Base-by-base conservation (phyloP, 2,888 invertebrate species). In the Volucella bombylans region DNA sequence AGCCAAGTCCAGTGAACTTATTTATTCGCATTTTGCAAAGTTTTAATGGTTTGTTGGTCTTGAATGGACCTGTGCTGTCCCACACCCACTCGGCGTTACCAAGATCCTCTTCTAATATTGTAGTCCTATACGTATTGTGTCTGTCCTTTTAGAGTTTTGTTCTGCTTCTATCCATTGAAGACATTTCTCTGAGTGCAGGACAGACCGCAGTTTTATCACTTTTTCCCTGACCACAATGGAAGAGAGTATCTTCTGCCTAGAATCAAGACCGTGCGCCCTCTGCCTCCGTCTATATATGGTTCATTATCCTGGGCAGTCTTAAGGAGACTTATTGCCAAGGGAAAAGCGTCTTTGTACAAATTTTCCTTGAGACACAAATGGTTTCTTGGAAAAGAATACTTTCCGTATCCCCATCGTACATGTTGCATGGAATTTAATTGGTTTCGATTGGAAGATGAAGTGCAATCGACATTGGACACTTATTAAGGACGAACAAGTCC, bases 31-130 rank as follows among this genome's bases (percentile, higher is more conserved):
- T 83, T 79, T 83, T 83, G 80, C 49, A 76, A 83, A 83, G 80
- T 83, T 83, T 83, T 83, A 83, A 83, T 83, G 83, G 83, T 76
- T 80, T 79, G 83, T 76, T 79, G 80, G 83, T 79, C 80, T 55
- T 83, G 71, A 80, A 76, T 67, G 69, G 59, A 18, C 31, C n/a
- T 12, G 38, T 38, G 8, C 61, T 59, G 43, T 39, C 77, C 52
- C 43, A 14, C 8, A 14, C 38, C 49, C 54, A 41, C 41, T 14
- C 45, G 52, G 50, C 57, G 18, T 31, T 50, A 62, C 23, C 67
- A 61, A 61, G 57, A 38, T 11, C 54, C 12, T 47, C 4, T 65
- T 10, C 49, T 54, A 45, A 49, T 49, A 23, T 52, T 50, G 55
- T 23, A 23, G 23, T 23, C 23, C 4, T 62, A 18, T 18, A 18